Conservation (phyloP, 1,140 invertebrate species). For the Caenorhabditis inopinata region DNA sequence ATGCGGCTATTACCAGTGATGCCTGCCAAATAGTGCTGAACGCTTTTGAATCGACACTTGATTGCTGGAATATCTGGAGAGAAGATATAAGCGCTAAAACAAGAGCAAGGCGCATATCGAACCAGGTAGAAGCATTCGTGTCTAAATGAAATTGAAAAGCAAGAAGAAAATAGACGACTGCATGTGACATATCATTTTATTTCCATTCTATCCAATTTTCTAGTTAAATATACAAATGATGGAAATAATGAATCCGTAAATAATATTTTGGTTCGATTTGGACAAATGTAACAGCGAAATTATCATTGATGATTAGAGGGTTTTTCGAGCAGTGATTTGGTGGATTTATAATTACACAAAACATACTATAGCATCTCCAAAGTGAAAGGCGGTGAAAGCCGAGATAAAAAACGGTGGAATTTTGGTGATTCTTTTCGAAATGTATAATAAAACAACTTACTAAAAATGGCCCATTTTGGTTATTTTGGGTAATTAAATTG, state of each 20-base stretch:
- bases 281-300: not conserved
- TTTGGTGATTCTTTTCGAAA: not conserved
- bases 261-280: slow-evolving; percentile 14
- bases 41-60: not conserved
- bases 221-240: not conserved
- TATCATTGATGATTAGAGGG: no score
- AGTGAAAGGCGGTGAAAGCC: no score
- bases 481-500: not conserved
- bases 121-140: no score
- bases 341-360: no score
- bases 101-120: slow-evolving; percentile 27
- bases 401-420: not conserved
- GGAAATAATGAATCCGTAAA: slow-evolving; percentile 27
- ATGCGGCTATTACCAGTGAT: slow-evolving; percentile 16
- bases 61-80: slow-evolving; percentile 34
- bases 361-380: no score
- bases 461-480: not conserved
- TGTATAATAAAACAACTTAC: not conserved
- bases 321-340: no score
- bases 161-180: not conserved
- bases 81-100: slow-evolving; percentile 26
- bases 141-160: not conserved
- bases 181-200: slow-evolving; percentile 15
- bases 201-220: slow-evolving; percentile 6
- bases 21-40: not conserved